Base-by-base conservation (phyloP, 2,797 vertebrate genomes). In the Melopsittacus undulatus region DNA sequence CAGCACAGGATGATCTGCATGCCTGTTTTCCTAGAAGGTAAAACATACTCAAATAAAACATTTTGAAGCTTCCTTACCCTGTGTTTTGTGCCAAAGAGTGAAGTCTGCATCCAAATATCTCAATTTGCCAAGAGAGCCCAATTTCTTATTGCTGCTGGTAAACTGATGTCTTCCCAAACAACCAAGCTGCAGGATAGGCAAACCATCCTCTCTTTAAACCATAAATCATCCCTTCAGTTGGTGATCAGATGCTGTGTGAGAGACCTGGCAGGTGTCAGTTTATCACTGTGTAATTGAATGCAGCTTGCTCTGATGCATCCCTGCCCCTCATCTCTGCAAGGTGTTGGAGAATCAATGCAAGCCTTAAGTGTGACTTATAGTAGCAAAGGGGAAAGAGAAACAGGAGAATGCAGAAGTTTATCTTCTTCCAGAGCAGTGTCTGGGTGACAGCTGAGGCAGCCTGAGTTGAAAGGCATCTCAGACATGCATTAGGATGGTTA, bases 161-260 rank as follows among this genome's bases (percentile, higher is more conserved):
- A 52, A 10, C 10, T 10, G 16, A 49, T 36, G 51, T 16, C 69
- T 48, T 72, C 49, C 62, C 46, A 77, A 34, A 15, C 34, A 69
- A 59, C 67, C 52, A 48, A 62, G 9, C 74, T 66, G 6, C 0
- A 23, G 83, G 54, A 11, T 11, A 75, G 67, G 56, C 40, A 74
- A 70, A 62, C n/a, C 23, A 12, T 56, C 81, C 62, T 85, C 89
- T 69, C 36, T 89, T 90, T 67, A 80, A 78, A 7, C 29, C 85
- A 81, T 88, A 90, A 91, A 97, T 96, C 80, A 94, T 93, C 13
- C 52, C 24, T 80, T 94, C 95, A 97, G 96, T 89, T 96, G 90
- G 49, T 87, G 89, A 96, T 96, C 91, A 94, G 91, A 38, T 94
- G 89, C 83, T 54, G 89, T 80, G 87, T 34, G 91, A 88, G 82